Conservation (phyloP, 2,113 vertebrate species). For the Corythoichthys intestinalis region DNA sequence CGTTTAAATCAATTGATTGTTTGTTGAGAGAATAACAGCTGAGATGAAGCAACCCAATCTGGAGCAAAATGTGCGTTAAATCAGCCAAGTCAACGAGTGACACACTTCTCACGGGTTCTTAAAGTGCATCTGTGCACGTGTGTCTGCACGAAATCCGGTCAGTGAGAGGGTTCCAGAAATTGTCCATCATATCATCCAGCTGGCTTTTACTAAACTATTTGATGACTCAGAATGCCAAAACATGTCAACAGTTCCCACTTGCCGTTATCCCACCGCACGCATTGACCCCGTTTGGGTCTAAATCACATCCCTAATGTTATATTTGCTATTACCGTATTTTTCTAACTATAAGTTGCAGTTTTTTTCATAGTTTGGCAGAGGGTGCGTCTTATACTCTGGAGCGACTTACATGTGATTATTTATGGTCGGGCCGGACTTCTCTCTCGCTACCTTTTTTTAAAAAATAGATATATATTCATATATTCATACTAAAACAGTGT, state of each 20-base stretch:
- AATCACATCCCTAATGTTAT: conserved; percentile 32
- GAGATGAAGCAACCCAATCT: not conserved
- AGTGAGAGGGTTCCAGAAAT: conserved; percentile 12
- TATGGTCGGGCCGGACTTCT: too few relatives aligned
- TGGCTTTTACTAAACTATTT: conserved; percentile 38
- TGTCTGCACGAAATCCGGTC: conserved; percentile 6
- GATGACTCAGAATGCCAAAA: conserved; percentile 43
- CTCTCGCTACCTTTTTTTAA: too few relatives aligned
- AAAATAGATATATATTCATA: too few relatives aligned
- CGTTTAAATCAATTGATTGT: conserved; percentile 31
- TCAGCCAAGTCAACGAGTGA: not conserved
- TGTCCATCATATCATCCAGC: conserved; percentile 23
- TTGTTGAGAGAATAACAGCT: conserved; percentile 12
- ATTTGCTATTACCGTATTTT: too few relatives aligned
- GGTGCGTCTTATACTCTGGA: too few relatives aligned
- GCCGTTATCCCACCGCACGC: conserved; percentile 57
- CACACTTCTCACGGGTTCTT: conserved; percentile 9
- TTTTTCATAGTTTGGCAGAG: too few relatives aligned
- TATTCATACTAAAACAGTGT: too few relatives aligned
- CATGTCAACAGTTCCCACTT: conserved; percentile 57
- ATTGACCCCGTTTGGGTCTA: conserved; percentile 51
- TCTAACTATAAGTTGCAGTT: too few relatives aligned
- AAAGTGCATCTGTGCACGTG: conserved; percentile 1
- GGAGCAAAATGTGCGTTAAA: not conserved
- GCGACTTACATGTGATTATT: too few relatives aligned